Evolutionary conservation across 2,888 invertebrate genomes (phyloP).

Genomic region (Dryocosmus kuriphilus): DNA sequence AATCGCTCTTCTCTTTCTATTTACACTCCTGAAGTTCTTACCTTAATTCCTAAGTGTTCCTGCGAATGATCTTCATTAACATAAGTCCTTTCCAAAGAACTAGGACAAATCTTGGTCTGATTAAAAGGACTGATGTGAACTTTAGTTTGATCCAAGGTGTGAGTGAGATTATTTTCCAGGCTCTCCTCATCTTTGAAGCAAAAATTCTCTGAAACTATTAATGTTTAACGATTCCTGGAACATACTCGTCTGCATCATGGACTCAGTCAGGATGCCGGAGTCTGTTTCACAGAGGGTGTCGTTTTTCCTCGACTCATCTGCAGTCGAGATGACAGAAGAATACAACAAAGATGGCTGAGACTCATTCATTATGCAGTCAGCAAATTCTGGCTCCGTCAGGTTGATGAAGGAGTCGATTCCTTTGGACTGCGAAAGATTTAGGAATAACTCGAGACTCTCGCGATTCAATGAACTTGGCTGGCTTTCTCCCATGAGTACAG

Average conservation of each 20-base stretch:
- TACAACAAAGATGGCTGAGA: constrained; percentile 71
- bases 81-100: constrained; percentile 32
- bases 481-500: constrained; percentile 40
- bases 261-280: constrained; percentile 69
- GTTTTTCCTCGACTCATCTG: constrained; percentile 54
- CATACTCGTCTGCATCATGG: constrained; percentile 73
- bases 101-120: not conserved
- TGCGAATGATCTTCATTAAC: constrained; percentile 19
- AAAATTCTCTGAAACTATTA: constrained; percentile 42
- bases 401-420: constrained; percentile 73
- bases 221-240: constrained; percentile 64
- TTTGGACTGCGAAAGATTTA: constrained; percentile 71
- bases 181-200: constrained; percentile 48
- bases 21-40: not conserved
- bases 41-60: not conserved
- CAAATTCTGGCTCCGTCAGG: constrained; percentile 69
- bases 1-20: too few relatives aligned
- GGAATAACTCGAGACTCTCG: constrained; percentile 73
- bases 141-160: not conserved
- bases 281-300: constrained; percentile 58
- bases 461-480: constrained; percentile 58
- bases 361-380: constrained; percentile 68
- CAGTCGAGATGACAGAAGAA: constrained; percentile 63
- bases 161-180: constrained; percentile 34
- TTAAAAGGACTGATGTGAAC: not conserved